Base-by-base conservation (phyloP, 2,888 invertebrate genomes). In the Vannuccia rotundouncinata region DNA sequence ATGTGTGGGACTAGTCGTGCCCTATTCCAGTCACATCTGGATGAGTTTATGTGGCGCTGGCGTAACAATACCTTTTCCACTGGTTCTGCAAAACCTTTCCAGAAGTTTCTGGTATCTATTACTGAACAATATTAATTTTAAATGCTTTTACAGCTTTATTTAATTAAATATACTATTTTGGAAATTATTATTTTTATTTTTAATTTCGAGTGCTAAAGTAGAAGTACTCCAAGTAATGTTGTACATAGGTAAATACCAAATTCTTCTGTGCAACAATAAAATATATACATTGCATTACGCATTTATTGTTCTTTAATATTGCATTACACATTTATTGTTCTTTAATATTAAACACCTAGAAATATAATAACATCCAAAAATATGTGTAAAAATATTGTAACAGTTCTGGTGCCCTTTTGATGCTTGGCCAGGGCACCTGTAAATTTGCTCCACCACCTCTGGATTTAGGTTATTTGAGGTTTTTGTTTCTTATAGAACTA, bases 11-110 rank as follows among this genome's bases (percentile, higher is more conserved):
- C 75, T 27, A 22, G 2, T 13, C 10, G 75, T 22, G n/a, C 10
- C 30, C 75, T 75, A 31, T 75, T 75, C 27, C 75, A 75, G 75
- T 75, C 75, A 75, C 75, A 75, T 31, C 2, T 75, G 17, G 27
- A 75, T 29, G n/a, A 75, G n/a, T 75, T 75, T 27, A 31, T 75
- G 29, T 75, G 75, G 75, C 75, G 75, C n/a, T 75, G 75, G 75
- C 10, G 30, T 22, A 75, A 75, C 29, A 29, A 75, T 75, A 31
- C 75, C 29, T 75, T 75, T 27, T 66, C 66, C 2, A 66, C 22
- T 66, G 66, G 66, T 66, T 5, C 22, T 66, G 66, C 22, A 66
- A 66, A 66, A 2, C 66, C 66, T 66, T 66, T 66, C 2, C 2
- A 66, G 25, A 66, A 66, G 66, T 66, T 17, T 66, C 2, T 22